Base-by-base conservation (phyloP, 2,888 invertebrate species). In the Drosophila longiperda region DNA sequence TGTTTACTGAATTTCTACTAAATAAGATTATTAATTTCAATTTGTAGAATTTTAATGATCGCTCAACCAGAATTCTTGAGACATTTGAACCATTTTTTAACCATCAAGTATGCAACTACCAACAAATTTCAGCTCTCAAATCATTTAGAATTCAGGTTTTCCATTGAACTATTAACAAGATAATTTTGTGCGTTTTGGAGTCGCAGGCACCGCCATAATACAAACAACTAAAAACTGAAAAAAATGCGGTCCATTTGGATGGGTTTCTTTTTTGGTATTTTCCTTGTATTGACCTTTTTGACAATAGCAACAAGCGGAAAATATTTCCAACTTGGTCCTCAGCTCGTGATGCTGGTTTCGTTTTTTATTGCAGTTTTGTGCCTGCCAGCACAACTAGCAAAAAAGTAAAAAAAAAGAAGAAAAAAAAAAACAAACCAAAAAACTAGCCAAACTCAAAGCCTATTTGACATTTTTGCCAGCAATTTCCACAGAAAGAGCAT, bases 281-380 rank as follows among this genome's bases (percentile, higher is more conserved):
- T 69, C 65, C 58, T 63, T 70, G 61, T 69, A 29, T 78, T 80
- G 80, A 75, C 82, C 75, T 75, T 75, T 75, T 70, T 75, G 72
- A 70, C 73, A 67, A 64, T 66, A 54, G 62, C 69, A 75, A 67
- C 74, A 63, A 45, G 49, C 55, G 60, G 66, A 54, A 82, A 82
- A 87, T 87, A 82, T 84, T 87, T 74, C 81, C 85, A 79, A 83
- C 77, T 75, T 87, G 82, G 85, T 85, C 87, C 87, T 87, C 87
- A 84, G 72, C 87, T 86, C 85, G 85, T 86, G 88, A 86, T 81
- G 83, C 81, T 83, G 83, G 81, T 79, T 87, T 84, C 64, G 73
- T 78, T 78, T 73, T 70, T 68, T 75, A 73, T 73, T 79, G 70
- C 61, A 65, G 67, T 66, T 73, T 70, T 68, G 71, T 71, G 75